Conservation (phyloP, 2,888 invertebrate genomes). For the Bhutanitis thaidina region DNA sequence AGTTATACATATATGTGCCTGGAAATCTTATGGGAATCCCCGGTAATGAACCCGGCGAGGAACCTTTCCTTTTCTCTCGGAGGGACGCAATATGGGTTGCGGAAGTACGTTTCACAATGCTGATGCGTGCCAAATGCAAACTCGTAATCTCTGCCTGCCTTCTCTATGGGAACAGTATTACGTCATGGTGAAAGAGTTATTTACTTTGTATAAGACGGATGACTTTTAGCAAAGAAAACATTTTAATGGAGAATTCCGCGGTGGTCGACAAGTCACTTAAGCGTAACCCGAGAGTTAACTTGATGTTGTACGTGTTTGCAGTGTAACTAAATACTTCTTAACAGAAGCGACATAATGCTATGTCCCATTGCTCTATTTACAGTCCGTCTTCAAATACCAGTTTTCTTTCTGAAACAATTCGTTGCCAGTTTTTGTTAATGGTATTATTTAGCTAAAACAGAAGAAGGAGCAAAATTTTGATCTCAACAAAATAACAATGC, state of each 20-base stretch:
- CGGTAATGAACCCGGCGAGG: no score
- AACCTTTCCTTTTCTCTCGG: no score
- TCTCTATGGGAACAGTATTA: no score
- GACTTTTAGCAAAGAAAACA: constrained; percentile 67
- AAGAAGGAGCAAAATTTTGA: no score
- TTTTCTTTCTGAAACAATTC: constrained; percentile 40
- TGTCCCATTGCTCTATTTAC: constrained; percentile 57
- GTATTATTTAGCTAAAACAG: not conserved
- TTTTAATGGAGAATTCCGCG: constrained; percentile 69
- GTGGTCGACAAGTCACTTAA: constrained; percentile 74
- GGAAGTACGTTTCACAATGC: no score
- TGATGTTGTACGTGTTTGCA: constrained; percentile 67
- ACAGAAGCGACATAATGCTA: constrained; percentile 59
- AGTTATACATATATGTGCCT: no score
- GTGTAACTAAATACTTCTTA: constrained; percentile 58
- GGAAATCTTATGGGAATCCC: no score
- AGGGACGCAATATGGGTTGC: no score
- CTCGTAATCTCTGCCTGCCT: no score
- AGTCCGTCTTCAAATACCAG: constrained; percentile 17
- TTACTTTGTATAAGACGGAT: constrained; percentile 45
- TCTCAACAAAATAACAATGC: no score
- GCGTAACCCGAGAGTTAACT: constrained; percentile 61
- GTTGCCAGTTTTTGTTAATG: constrained; percentile 21
- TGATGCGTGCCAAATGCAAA: no score
- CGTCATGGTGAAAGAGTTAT: constrained; percentile 32